Evolutionary conservation across 2,888 invertebrate species (phyloP).

Genomic region (Orthonychiurus folsomi): DNA sequence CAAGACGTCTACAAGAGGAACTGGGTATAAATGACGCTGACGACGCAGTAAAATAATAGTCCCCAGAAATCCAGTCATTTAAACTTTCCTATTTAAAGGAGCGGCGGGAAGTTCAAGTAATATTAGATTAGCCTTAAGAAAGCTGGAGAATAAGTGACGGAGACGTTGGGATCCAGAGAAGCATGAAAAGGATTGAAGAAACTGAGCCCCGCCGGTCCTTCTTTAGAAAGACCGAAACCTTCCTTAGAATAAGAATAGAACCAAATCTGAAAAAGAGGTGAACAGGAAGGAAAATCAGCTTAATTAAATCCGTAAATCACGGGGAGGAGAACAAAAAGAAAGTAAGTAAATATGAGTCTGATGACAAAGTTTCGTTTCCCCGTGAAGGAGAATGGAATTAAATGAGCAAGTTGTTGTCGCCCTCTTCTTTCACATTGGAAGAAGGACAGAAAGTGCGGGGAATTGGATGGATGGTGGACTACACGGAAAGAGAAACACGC

Average conservation of each 20-base stretch:
- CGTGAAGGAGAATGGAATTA: neutral
- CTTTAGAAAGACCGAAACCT: neutral
- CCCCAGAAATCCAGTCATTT: neutral
- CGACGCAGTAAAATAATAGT: neutral
- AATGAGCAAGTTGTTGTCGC: neutral
- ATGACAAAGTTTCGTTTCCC: neutral
- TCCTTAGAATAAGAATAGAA: neutral
- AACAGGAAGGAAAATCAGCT: slow-evolving; percentile 20
- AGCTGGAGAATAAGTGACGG: neutral
- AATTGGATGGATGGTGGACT: too few species aligned
- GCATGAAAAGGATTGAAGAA: neutral
- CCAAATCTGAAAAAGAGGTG: neutral
- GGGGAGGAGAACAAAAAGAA: slow-evolving; percentile 12
- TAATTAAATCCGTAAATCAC: slow-evolving; percentile 33
- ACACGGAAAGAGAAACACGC: too few species aligned
- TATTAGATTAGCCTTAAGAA: neutral
- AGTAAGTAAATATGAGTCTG: slow-evolving; percentile 5
- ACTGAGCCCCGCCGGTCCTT: neutral
- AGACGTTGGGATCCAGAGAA: neutral
- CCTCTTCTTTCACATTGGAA: neutral
- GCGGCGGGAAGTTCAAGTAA: neutral
- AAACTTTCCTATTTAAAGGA: neutral
- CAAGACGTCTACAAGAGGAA: neutral
- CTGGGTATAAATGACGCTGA: neutral
- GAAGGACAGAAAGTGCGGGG: neutral